Evolutionary conservation across 1,140 invertebrate species (phyloP).

Genomic region (Ganaspis sp.): DNA sequence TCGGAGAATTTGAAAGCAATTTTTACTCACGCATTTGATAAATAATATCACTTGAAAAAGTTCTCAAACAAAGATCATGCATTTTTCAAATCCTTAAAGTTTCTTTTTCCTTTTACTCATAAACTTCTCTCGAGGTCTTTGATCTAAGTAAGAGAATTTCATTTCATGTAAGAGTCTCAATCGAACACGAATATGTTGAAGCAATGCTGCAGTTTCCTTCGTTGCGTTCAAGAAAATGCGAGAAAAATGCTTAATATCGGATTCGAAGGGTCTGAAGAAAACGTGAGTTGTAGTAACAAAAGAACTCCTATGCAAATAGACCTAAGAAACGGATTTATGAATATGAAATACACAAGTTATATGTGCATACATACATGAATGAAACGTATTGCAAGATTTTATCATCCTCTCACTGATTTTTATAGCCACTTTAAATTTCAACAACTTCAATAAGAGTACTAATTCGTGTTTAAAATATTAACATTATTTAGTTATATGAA

Average conservation of each 20-base stretch:
- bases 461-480: no score
- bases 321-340: constrained; percentile 20
- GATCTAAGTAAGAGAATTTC: constrained; percentile 22
- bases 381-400: not conserved
- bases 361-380: not conserved
- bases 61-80: not conserved
- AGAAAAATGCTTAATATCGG: constrained; percentile 23
- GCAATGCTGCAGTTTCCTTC: not conserved
- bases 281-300: constrained; percentile 11
- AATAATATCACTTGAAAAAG: not conserved
- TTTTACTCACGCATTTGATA: not conserved
- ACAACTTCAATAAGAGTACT: not conserved
- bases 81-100: not conserved
- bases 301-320: constrained; percentile 17
- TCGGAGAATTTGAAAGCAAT: not conserved
- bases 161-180: constrained; percentile 15
- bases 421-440: not conserved
- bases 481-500: no score
- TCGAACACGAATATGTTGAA: constrained; percentile 22
- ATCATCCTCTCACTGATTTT: not conserved
- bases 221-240: constrained; percentile 16
- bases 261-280: not conserved
- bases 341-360: constrained; percentile 9
- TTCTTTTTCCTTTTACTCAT: not conserved
- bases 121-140: constrained; percentile 5